Base-by-base conservation (phyloP, 2,113 vertebrate genomes). In the Rostratula benghalensis region DNA sequence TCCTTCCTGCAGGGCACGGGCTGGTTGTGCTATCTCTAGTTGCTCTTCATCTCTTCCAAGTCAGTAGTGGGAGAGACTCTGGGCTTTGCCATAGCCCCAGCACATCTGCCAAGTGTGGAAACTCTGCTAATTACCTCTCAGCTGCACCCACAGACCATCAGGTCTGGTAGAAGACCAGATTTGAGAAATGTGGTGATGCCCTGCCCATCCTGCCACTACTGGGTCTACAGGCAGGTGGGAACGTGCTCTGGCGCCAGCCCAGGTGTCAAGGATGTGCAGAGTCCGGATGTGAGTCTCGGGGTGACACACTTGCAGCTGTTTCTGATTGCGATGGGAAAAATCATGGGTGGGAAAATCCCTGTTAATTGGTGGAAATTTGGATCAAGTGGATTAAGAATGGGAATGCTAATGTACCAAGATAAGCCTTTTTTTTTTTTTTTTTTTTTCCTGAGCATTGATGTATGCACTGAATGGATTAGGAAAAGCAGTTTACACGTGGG, bases 221-320 rank as follows among this genome's bases (percentile, higher is more conserved):
- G 50, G 11, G 13, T 13, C 39, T 82, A 59, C 75, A 35, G 45
- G n/a, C 27, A 27, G 18, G 19, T 59, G 87, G n/a, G 28, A 68
- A 6, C 10, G 1, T 33, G 46, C 53, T 63, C 64, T 46, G 69
- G 25, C 45, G 35, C 27, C 48, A 43, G 69, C 9, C 27, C n/a
- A 23, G n/a, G 31, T 8, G 2, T 12, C 64, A 39, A 7, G 70
- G 75, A 70, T 28, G 1, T 1, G 11, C 1, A 2, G 33, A 43
- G 43, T 45, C 69, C 37, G 80, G 65, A 33, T 27, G 54, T 50
- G 75, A 50, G n/a, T 23, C 18, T n/a, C n/a, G 48, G 82, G 79
- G 50, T 93, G 75, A 73, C 75, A 54, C 20, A 16, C 63, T 33
- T 75, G 61, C 61, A 82, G 43, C 78, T 79, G 37, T 56, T 92